These are phyloP conservation scores for Drosophila navojoa DNA, from an alignment of 1,140 invertebrate genomes.

Conservation along the genomic window DNA sequence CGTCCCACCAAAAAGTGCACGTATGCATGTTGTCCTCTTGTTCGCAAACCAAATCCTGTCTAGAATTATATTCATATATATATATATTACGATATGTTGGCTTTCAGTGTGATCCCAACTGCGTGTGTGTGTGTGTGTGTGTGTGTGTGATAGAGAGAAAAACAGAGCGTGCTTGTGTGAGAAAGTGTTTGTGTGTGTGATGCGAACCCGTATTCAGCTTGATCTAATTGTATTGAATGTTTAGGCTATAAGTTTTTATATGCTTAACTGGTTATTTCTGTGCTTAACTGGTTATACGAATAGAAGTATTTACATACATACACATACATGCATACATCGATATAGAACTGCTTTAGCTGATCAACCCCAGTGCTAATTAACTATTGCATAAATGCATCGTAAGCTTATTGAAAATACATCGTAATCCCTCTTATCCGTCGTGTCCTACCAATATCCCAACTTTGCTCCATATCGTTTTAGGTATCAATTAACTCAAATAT, in stretches of 20 bases:
- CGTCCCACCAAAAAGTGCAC: constrained; percentile 79
- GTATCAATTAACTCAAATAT: neutral
- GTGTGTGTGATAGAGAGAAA: neutral
- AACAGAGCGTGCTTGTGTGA: too few relatives aligned
- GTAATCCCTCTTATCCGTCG: neutral
- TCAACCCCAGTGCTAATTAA: neutral
- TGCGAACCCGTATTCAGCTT: neutral
- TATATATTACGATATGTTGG: too few relatives aligned
- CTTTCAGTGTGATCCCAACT: neutral
- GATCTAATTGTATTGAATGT: constrained; percentile 4
- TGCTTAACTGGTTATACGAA: neutral
- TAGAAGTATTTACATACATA: neutral
- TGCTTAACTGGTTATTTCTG: neutral
- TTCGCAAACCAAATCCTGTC: constrained; percentile 8
- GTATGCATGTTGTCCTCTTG: constrained; percentile 74
- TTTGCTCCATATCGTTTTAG: too few relatives aligned
- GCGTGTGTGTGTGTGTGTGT: neutral
- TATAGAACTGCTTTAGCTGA: neutral
- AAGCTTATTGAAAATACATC: neutral
- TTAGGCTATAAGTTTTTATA: neutral
- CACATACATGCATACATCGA: neutral
- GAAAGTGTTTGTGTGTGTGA: constrained; percentile 1
- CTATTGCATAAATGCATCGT: neutral
- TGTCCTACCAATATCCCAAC: too few relatives aligned
- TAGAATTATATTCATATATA: neutral